Conservation (phyloP, 2,797 vertebrate genomes). For the Spinus olivaceus region DNA sequence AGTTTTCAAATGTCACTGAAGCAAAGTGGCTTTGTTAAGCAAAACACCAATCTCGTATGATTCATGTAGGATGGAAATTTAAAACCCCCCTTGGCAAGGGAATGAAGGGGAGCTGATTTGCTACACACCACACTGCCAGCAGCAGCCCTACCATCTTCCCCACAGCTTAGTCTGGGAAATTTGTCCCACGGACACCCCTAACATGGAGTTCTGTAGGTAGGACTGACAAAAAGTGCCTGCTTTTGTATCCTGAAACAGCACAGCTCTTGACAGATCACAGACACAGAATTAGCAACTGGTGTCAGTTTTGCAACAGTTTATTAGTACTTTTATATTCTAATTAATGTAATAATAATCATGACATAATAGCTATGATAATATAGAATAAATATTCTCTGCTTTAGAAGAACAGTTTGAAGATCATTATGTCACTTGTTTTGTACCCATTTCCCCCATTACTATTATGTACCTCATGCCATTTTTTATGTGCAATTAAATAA, state of each 20-base stretch:
- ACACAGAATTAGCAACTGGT: not conserved
- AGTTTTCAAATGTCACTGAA: not conserved
- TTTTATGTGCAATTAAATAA: not conserved
- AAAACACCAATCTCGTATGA: not conserved
- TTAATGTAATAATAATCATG: not conserved
- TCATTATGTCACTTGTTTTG: not conserved
- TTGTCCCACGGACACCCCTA: rapidly evolving
- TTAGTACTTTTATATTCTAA: not conserved
- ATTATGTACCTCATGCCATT: not conserved
- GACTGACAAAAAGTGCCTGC: not conserved
- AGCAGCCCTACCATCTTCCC: not conserved
- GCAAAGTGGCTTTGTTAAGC: not conserved
- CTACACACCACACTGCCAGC: not conserved
- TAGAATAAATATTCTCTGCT: not conserved
- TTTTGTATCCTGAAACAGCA: not conserved
- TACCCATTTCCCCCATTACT: not conserved
- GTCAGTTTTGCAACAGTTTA: not conserved
- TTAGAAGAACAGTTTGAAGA: not conserved
- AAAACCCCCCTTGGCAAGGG: not conserved
- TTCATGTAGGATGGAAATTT: not conserved
- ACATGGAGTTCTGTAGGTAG: not conserved
- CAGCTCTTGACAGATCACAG: not conserved
- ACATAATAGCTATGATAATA: not conserved
- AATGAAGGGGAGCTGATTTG: not conserved
- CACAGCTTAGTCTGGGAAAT: not conserved